These are phyloP conservation scores for Corynorhinus townsendii DNA, from an alignment of 2,113 vertebrate genomes.

Conservation along the genomic window DNA sequence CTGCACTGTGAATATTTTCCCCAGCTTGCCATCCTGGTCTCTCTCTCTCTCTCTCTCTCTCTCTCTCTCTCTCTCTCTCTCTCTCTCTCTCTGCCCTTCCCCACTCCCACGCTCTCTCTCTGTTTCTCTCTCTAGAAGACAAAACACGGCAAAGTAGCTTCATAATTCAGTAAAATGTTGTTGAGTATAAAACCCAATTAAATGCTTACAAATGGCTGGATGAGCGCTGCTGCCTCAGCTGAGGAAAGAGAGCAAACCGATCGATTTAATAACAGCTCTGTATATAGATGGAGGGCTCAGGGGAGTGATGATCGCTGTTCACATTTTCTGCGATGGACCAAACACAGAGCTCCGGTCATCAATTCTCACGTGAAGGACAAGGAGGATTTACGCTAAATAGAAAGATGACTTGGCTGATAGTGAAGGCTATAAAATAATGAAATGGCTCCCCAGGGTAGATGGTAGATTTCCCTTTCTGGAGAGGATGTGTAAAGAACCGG, in stretches of 20 bases:
- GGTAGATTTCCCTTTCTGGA: constrained; percentile 7
- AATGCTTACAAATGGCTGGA: not conserved
- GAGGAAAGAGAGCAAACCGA: not conserved
- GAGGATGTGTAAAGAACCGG: not conserved
- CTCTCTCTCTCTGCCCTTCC: not conserved
- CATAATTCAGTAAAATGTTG: not conserved
- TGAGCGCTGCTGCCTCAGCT: not conserved
- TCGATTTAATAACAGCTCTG: not conserved
- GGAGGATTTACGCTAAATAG: constrained; percentile 55
- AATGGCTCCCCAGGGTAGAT: constrained; percentile 19
- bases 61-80: not conserved
- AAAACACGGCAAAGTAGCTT: not conserved
- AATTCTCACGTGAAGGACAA: constrained; percentile 43
- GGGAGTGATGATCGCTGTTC: not conserved
- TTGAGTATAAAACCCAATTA: not conserved
- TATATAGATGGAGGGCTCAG: not conserved
- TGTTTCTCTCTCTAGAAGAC: not conserved
- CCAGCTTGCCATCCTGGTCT: accelerated
- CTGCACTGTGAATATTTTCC: not conserved
- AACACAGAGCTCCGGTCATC: not conserved
- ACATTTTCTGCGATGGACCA: not conserved
- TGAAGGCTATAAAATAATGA: constrained; percentile 36
- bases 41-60: not conserved
- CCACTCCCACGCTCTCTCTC: not conserved
- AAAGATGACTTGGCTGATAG: constrained; percentile 54